Percentiles rank a stretch among this genome's conserved stretches.
phyloP scores from a whole-genome alignment of 2,113 vertebrate species.

The Pao palembangensis region DNA sequence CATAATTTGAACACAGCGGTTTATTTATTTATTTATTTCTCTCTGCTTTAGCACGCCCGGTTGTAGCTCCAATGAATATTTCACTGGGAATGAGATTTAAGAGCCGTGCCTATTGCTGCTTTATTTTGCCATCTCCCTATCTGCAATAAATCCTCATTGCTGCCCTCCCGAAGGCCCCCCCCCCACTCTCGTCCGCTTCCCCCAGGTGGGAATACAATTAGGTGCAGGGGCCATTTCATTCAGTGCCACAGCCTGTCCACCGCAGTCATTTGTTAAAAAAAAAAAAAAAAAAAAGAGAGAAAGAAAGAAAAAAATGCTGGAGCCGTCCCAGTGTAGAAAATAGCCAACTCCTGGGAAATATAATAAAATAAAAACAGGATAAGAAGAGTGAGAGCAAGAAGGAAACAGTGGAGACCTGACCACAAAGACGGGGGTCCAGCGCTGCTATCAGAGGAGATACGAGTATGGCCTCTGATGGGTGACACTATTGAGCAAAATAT shows the following conservation, averaged over 20 bases:
- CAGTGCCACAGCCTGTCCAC: slow-evolving; percentile 70
- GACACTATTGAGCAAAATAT: slow-evolving; percentile 77
- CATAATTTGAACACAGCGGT: slow-evolving; percentile 78
- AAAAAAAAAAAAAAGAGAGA: not conserved
- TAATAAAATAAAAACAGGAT: slow-evolving; percentile 12
- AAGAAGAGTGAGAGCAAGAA: slow-evolving; percentile 31
- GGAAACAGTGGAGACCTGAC: slow-evolving; percentile 35
- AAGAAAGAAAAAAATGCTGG: slow-evolving; percentile 40
- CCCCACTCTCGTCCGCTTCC: slow-evolving; percentile 52
- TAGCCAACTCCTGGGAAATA: slow-evolving; percentile 69
- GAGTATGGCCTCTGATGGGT: slow-evolving; percentile 70
- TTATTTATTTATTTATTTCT: slow-evolving; percentile 71
- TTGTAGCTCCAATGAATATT: slow-evolving; percentile 80
- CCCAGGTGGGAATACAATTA: slow-evolving; percentile 81
- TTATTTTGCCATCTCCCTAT: slow-evolving; percentile 75
- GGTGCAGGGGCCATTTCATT: slow-evolving; percentile 76
- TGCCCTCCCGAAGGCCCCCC: slow-evolving; percentile 65
- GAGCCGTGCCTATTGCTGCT: slow-evolving; percentile 77
- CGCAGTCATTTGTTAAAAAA: slow-evolving; percentile 63
- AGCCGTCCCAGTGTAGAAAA: slow-evolving; percentile 68
- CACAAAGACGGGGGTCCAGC: slow-evolving; percentile 44
- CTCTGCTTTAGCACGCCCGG: slow-evolving; percentile 64
- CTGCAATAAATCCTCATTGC: slow-evolving; percentile 81
- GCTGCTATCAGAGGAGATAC: slow-evolving; percentile 67
- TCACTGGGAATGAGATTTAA: slow-evolving; percentile 76